Base-by-base conservation (phyloP, 35 echinoderm and acorn worm genomes). In the Apostichopus japonicus region DNA sequence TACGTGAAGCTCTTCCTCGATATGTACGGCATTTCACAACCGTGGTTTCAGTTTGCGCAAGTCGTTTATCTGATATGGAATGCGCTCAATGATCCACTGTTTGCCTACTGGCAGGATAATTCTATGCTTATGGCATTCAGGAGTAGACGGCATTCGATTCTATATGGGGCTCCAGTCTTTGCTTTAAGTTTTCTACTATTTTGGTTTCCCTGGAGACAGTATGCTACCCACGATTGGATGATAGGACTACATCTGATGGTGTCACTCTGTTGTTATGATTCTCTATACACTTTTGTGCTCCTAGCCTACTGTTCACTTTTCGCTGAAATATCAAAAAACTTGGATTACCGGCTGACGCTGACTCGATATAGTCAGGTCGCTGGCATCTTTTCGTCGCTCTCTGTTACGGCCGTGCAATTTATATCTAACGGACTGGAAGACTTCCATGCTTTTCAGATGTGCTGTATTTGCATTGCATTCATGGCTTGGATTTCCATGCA, bases 121-220 rank as follows among this genome's bases (percentile, higher is more conserved):
- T 97, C 95, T 2, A 90, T 90, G 6, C 72, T 97, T 15, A 77
- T 78, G 23, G 65, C 72, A 17, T 97, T 97, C 51, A 90, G 93
- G 16, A 79, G 72, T 22, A 54, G 93, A 65, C 77, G 93, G 79
- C 90, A 88, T 22, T 92, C 93, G 27, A 94, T 97, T 53, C 44
- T 97, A 5, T 97, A 97, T 72, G 95, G 95, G 13, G 95, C 95
- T 58, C 95, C 95, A 44, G 24, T 97, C 6, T 97, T 94, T 87
- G 90, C 86, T 6, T 16, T 97, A 15, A 90, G 90, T 78, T 97
- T 97, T 72, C 67, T 96, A 14, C 65, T 98, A 59, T 93, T 95
- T n/a, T 98, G 97, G 97, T 98, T 98, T 93, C 97, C 97, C 13
- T 98, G 97, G 97, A 77, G 93, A 58, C 58, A 94, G 55, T 96